Base-by-base conservation (phyloP, 2,888 invertebrate genomes). In the Habrosyne pyritoides region DNA sequence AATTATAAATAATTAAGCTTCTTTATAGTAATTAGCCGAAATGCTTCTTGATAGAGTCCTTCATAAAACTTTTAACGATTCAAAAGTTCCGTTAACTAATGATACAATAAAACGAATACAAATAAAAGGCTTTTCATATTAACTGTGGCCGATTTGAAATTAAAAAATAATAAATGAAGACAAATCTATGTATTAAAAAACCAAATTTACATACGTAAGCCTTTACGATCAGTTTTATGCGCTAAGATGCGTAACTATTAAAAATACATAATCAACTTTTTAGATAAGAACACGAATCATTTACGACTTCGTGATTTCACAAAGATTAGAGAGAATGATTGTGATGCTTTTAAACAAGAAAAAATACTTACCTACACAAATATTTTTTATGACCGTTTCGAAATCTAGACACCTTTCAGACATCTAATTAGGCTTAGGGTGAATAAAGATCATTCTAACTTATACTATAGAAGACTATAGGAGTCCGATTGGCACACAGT, bases 181-280 rank as follows among this genome's bases (percentile, higher is more conserved):
- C 54, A 61, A 66, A 66, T 60, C 5, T 33, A 4, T 33, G 33
- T 56, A 63, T 59, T 58, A 65, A 61, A 65, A 60, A 66, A 63
- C 57, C 55, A 53, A 53, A 63, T 66, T 67, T 61, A 66, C 61
- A 67, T 67, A 66, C 60, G 57, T 61, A 58, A 24, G 7, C 24
- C 2, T 42, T 42, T 42, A 42, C 42, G 42, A 42, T 42, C 18
- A 18, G 18, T 18, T 42, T 42, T 42, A 42, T 18, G 6, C 3
- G n/a, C 24, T 5, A 6, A 42, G 42, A 36, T 14, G 18, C 42
- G 14, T 18, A 8, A 14, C 6, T 14, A 14, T 36, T 18, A 18
- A 42, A 14, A 5, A 18, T n/a, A 42, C 42, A 42, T 42, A 42
- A 42, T 42, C 18, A n/a, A 2, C 18, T 42, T 42, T 33, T 42